Conservation (phyloP, 2,797 vertebrate genomes). For the Buphagus erythrorhynchus region DNA sequence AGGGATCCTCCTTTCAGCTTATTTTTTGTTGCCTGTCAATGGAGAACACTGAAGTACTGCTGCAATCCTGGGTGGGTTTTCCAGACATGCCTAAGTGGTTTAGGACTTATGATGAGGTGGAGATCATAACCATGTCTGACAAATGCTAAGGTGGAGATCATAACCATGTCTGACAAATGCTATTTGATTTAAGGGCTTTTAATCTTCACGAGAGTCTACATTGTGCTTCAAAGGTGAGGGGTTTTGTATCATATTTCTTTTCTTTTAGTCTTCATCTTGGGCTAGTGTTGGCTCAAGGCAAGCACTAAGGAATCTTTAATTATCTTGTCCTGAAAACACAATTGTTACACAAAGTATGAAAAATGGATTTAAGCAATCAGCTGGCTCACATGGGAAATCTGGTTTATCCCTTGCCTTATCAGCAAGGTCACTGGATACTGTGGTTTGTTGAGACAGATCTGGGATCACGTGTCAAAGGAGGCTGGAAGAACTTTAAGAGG, state of each 20-base stretch:
- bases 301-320: background rate
- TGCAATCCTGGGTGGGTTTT: background rate
- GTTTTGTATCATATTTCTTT: background rate
- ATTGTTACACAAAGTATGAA: background rate
- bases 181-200: background rate
- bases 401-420: background rate
- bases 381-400: background rate
- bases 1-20: background rate
- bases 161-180: background rate
- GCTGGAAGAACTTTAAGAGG: background rate
- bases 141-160: background rate
- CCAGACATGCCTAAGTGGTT: background rate
- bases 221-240: background rate
- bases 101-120: background rate
- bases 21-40: background rate
- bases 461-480: background rate
- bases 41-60: background rate
- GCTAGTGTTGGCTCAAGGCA: background rate
- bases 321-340: background rate
- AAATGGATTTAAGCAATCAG: background rate
- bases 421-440: background rate
- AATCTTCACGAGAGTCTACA: background rate
- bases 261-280: background rate
- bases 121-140: fast-evolving
- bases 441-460: background rate